Conservation (phyloP, 1,140 invertebrate species). For the Calliopsis andreniformis region DNA sequence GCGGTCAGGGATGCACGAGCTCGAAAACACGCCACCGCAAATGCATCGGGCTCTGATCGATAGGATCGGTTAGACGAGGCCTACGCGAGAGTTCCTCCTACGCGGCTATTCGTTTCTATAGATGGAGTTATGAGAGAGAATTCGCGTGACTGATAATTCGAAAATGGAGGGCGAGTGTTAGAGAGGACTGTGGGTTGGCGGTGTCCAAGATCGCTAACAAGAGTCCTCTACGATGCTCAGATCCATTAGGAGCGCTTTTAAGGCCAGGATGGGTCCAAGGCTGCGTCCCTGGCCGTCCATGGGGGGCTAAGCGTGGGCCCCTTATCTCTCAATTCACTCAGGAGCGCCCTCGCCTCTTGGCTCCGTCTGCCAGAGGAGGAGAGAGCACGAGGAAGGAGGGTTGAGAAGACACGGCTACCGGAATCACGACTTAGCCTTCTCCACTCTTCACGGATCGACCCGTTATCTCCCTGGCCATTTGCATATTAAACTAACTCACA, state of each 20-base stretch:
- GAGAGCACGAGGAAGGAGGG: slow-evolving; percentile 25
- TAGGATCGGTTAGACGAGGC: too few species aligned
- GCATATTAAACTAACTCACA: slow-evolving; percentile 82
- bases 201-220: too few species aligned
- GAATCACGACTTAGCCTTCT: slow-evolving; percentile 80
- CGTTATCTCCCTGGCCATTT: slow-evolving; percentile 79
- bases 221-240: background rate
- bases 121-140: too few species aligned
- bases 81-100: too few species aligned
- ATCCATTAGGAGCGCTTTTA: slow-evolving; percentile 43
- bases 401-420: slow-evolving; percentile 77
- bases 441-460: slow-evolving; percentile 77
- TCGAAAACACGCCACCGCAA: too few species aligned
- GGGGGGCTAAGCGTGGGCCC: slow-evolving; percentile 69
- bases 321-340: slow-evolving; percentile 79
- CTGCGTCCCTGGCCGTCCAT: slow-evolving; percentile 64
- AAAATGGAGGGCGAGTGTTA: background rate
- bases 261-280: slow-evolving; percentile 26
- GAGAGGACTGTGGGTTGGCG: too few species aligned
- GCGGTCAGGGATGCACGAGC: slow-evolving; percentile 70
- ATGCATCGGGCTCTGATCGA: too few species aligned
- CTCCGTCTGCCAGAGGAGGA: slow-evolving; percentile 7
- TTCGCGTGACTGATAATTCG: background rate
- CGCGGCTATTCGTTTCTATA: too few species aligned
- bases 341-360: too few species aligned